These are phyloP conservation scores for Notarius lentiginosus DNA, from an alignment of 2,113 vertebrate species.

Conservation along the genomic window DNA sequence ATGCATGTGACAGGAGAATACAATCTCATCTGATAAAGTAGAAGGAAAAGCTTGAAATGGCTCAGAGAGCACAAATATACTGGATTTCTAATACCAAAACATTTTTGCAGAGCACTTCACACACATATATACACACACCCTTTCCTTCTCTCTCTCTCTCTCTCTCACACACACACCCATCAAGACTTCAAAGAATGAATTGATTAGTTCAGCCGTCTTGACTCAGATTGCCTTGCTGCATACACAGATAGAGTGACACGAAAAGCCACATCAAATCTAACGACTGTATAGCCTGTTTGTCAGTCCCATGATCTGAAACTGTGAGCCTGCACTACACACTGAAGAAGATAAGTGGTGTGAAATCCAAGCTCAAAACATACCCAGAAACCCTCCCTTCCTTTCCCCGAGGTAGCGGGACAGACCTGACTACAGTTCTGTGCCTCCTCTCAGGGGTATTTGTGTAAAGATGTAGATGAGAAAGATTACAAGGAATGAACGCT, in stretches of 20 bases:
- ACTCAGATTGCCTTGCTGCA: slow-evolving; percentile 24
- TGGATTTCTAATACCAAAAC: slow-evolving; percentile 43
- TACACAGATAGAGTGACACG: slow-evolving; percentile 29
- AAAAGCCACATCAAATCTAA: slow-evolving; percentile 34
- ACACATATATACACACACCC: neutral
- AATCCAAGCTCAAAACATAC: slow-evolving; percentile 42
- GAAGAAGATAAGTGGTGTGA: slow-evolving; percentile 39
- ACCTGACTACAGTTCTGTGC: slow-evolving; percentile 24
- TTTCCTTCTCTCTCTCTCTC: neutral
- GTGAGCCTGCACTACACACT: slow-evolving; percentile 2
- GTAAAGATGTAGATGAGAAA: slow-evolving; percentile 49
- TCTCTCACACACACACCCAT: neutral
- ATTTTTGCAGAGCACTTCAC: slow-evolving; percentile 25
- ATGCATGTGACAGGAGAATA: slow-evolving; percentile 7
- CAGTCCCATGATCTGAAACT: slow-evolving; percentile 5
- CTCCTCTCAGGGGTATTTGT: slow-evolving; percentile 22
- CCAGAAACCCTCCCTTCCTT: slow-evolving; percentile 12
- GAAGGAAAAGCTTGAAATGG: slow-evolving; percentile 19
- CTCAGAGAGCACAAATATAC: slow-evolving; percentile 36
- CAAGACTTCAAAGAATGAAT: slow-evolving; percentile 45
- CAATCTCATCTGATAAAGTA: neutral
- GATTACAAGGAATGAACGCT: slow-evolving; percentile 42
- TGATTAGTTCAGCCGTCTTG: slow-evolving; percentile 44
- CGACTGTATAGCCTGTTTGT: slow-evolving; percentile 28
- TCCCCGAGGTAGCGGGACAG: slow-evolving; percentile 13